Percentiles rank a stretch among this genome's conserved stretches.
Evolutionary conservation across 30 jellyfish, hydroid and myxozoan genomes (phyloP).

Genomic region (Turritopsis dohrnii): DNA sequence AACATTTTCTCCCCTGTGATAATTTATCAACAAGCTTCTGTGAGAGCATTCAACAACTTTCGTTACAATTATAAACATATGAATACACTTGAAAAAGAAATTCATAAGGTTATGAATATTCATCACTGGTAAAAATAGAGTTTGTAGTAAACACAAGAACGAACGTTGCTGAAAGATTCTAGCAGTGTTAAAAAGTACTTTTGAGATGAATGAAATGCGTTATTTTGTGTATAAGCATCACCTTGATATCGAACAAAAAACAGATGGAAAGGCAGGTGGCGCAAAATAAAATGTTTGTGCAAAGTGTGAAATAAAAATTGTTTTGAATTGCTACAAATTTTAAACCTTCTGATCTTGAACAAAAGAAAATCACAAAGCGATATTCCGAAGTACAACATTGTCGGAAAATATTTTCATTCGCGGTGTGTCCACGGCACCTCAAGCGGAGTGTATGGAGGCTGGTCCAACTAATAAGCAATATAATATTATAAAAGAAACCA

Average conservation of each 20-base stretch:
- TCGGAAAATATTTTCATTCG: background rate
- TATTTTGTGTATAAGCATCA: background rate
- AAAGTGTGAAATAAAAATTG: background rate
- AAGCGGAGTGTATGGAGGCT: background rate
- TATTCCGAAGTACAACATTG: background rate
- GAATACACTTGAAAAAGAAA: background rate
- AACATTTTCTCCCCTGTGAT: background rate
- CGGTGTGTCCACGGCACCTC: background rate
- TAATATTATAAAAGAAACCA: background rate
- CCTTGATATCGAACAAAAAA: background rate
- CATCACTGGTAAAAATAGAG: background rate
- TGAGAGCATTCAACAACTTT: background rate
- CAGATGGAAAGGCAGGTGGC: background rate
- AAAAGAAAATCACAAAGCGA: background rate
- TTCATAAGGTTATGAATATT: background rate
- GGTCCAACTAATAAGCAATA: background rate
- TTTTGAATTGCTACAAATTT: background rate
- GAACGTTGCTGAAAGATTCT: background rate
- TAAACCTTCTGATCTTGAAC: background rate
- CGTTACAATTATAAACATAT: background rate
- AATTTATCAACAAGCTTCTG: background rate
- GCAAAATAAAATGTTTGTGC: background rate
- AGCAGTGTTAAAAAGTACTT: background rate
- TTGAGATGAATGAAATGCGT: background rate
- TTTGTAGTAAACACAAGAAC: background rate